Percentiles rank a stretch among this genome's conserved stretches.
phyloP scores from a whole-genome alignment of 2,113 vertebrate genomes.

The Chelonoidis abingdonii region DNA sequence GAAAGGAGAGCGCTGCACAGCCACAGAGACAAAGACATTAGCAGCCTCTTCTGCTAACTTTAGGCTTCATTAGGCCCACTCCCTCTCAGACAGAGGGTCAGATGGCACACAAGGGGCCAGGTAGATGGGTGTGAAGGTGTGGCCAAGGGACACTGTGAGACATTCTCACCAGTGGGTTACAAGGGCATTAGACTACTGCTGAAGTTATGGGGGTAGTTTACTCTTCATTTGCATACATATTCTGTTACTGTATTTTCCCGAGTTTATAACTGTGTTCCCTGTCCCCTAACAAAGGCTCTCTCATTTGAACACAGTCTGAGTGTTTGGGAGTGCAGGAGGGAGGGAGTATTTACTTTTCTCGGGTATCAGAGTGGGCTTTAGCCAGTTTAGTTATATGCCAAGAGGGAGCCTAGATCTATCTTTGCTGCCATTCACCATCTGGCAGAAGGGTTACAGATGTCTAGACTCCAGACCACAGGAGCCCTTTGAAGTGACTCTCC shows the following conservation, averaged over 20 bases:
- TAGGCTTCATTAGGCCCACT: accelerated
- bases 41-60: not conserved
- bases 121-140: not conserved
- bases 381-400: not conserved
- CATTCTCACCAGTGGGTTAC: not conserved
- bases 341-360: not conserved
- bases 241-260: not conserved
- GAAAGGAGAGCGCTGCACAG: not conserved
- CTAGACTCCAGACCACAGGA: not conserved
- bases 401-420: not conserved
- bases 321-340: not conserved
- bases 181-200: not conserved
- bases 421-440: not conserved
- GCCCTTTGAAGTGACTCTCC: not conserved
- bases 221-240: not conserved
- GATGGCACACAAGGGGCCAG: not conserved
- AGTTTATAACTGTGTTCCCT: not conserved
- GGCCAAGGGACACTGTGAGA: not conserved
- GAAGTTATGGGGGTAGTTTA: accelerated
- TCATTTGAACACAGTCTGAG: not conserved
- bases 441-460: not conserved
- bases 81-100: not conserved
- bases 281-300: not conserved
- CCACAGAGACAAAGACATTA: not conserved
- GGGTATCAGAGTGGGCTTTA: not conserved